These are phyloP conservation scores for Misgurnus anguillicaudatus DNA, from an alignment of 2,113 vertebrate species.

Conservation along the genomic window DNA sequence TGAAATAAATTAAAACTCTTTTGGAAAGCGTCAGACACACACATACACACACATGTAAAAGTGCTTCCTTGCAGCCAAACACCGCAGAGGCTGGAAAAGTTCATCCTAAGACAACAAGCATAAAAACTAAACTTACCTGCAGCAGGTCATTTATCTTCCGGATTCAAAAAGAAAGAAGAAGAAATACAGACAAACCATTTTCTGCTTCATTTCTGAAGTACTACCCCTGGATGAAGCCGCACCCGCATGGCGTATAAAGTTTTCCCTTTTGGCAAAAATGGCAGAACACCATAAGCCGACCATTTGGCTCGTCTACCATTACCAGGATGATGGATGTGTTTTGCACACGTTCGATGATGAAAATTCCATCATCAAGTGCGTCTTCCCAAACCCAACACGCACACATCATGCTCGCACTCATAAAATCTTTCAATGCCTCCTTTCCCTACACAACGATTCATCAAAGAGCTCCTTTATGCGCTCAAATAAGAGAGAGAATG, in stretches of 20 bases:
- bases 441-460: conserved; percentile 1
- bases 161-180: conserved; percentile 44
- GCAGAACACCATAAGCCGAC: conserved; percentile 30
- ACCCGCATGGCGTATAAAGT: conserved; percentile 42
- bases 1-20: conserved; percentile 3
- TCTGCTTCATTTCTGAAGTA: conserved; percentile 36
- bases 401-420: conserved; percentile 23
- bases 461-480: conserved; percentile 5
- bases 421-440: conserved; percentile 10
- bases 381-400: conserved; percentile 38
- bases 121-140: conserved; percentile 62
- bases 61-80: conserved; percentile 36
- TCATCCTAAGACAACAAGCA: conserved; percentile 38
- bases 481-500: conserved; percentile 27
- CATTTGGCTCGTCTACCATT: conserved; percentile 29
- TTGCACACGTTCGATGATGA: conserved; percentile 52
- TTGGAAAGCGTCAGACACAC: background rate
- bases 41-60: background rate
- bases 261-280: conserved; percentile 45
- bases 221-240: conserved; percentile 32
- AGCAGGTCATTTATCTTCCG: conserved; percentile 49
- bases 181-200: conserved; percentile 36
- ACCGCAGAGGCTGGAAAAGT: conserved; percentile 16
- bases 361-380: conserved; percentile 51
- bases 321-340: conserved; percentile 61